These are phyloP conservation scores for Bhutanitis thaidina DNA, from an alignment of 2,888 invertebrate species.

Conservation along the genomic window DNA sequence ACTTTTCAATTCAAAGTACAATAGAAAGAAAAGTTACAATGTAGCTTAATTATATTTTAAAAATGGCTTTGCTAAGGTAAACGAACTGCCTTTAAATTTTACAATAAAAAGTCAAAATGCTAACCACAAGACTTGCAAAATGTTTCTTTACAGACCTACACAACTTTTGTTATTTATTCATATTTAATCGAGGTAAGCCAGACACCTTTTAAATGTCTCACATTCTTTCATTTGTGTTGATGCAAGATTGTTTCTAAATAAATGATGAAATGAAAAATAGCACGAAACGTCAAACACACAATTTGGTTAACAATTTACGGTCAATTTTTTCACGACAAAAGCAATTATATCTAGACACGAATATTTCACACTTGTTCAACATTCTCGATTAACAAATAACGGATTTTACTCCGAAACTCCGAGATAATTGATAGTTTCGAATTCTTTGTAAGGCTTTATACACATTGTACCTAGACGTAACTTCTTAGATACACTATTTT, in stretches of 20 bases:
- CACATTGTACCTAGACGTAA: neutral
- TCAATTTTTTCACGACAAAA: neutral
- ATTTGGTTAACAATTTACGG: neutral
- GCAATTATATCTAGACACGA: neutral
- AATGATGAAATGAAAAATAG: slow-evolving; percentile 17
- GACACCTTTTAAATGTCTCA: slow-evolving; percentile 22
- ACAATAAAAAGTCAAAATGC: too few species aligned
- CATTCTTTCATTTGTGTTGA: slow-evolving; percentile 24
- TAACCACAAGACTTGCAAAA: too few species aligned
- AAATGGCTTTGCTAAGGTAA: too few species aligned
- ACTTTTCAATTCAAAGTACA: too few species aligned
- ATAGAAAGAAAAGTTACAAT: too few species aligned
- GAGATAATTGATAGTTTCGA: neutral
- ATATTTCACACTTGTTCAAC: slow-evolving; percentile 2
- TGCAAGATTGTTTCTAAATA: slow-evolving; percentile 19
- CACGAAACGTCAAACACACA: slow-evolving; percentile 5
- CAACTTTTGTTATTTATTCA: slow-evolving; percentile 53
- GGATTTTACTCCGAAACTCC: neutral
- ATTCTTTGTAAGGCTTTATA: neutral
- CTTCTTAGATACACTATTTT: neutral
- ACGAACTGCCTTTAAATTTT: too few species aligned
- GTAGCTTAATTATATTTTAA: too few species aligned
- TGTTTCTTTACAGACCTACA: slow-evolving; percentile 41
- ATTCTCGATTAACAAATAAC: neutral
- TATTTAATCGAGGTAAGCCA: slow-evolving; percentile 57